Evolutionary conservation across 2,113 vertebrate species (phyloP).

Genomic region (Callorhinus ursinus): DNA sequence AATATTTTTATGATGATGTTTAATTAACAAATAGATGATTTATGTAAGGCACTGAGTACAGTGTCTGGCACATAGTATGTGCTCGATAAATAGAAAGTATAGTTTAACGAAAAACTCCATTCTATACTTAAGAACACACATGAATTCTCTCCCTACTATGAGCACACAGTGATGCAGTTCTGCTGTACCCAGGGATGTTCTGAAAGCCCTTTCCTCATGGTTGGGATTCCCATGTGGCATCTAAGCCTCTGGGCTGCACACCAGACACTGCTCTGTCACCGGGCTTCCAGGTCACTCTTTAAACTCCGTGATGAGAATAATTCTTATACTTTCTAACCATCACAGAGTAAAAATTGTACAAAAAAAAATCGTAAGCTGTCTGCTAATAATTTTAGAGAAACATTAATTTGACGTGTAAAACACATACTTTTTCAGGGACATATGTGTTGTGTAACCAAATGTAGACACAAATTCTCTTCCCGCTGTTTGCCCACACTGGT

Average conservation of each 20-base stretch:
- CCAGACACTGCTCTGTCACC: neutral
- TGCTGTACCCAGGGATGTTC: neutral
- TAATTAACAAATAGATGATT: slow-evolving; percentile 2
- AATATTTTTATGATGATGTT: neutral
- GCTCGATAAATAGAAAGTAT: slow-evolving; percentile 7
- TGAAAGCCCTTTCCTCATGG: neutral
- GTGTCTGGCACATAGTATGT: neutral
- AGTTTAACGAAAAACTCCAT: neutral
- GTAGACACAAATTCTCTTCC: neutral
- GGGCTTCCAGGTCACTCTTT: neutral
- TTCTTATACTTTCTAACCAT: neutral
- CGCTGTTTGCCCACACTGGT: neutral
- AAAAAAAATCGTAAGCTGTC: neutral
- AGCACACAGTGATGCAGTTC: neutral
- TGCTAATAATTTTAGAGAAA: slow-evolving; percentile 34
- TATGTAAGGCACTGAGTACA: neutral
- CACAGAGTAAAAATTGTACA: neutral
- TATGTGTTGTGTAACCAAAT: neutral
- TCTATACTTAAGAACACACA: neutral
- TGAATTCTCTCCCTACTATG: neutral
- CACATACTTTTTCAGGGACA: neutral
- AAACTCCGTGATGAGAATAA: neutral
- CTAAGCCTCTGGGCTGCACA: neutral
- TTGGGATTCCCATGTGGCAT: neutral
- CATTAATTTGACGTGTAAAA: neutral